Evolutionary conservation across 2,888 invertebrate genomes (phyloP).

Genomic region (Caenorhabditis afra): DNA sequence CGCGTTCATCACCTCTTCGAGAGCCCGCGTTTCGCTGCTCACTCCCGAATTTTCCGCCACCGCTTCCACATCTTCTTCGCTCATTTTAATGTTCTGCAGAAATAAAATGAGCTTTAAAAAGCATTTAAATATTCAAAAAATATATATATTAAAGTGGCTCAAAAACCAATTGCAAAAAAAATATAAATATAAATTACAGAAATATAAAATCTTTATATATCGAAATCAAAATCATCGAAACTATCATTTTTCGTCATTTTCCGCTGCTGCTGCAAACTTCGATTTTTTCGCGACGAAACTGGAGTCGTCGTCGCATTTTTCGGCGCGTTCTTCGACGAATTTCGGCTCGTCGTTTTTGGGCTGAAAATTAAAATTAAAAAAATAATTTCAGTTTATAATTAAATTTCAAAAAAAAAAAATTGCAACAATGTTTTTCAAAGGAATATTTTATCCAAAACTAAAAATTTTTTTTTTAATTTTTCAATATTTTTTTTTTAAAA

Average conservation of each 20-base stretch:
- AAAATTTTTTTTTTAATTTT: too few relatives aligned
- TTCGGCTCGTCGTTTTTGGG: not conserved
- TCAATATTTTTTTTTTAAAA: too few relatives aligned
- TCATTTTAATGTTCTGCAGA: not conserved
- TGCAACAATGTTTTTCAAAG: too few relatives aligned
- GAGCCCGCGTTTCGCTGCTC: slow-evolving; percentile 61
- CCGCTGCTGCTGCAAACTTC: not conserved
- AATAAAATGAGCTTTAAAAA: too few relatives aligned
- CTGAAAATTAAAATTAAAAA: too few relatives aligned
- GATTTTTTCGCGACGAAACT: not conserved
- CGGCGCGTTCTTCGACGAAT: slow-evolving; percentile 9
- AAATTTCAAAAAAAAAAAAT: too few relatives aligned
- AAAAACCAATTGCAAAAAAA: slow-evolving; percentile 2
- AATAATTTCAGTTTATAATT: too few relatives aligned
- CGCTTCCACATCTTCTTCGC: not conserved
- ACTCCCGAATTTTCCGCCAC: not conserved
- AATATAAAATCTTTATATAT: slow-evolving; percentile 21
- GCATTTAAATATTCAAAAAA: too few relatives aligned
- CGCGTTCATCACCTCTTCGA: slow-evolving; percentile 75
- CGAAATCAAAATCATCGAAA: slow-evolving; percentile 60
- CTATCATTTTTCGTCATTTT: slow-evolving; percentile 34
- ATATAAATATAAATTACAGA: not conserved
- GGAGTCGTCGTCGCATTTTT: slow-evolving; percentile 3
- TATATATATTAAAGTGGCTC: not conserved
- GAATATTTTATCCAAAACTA: too few relatives aligned